These are phyloP conservation scores for Parambassis ranga DNA, from an alignment of 2,797 vertebrate genomes.

Conservation along the genomic window DNA sequence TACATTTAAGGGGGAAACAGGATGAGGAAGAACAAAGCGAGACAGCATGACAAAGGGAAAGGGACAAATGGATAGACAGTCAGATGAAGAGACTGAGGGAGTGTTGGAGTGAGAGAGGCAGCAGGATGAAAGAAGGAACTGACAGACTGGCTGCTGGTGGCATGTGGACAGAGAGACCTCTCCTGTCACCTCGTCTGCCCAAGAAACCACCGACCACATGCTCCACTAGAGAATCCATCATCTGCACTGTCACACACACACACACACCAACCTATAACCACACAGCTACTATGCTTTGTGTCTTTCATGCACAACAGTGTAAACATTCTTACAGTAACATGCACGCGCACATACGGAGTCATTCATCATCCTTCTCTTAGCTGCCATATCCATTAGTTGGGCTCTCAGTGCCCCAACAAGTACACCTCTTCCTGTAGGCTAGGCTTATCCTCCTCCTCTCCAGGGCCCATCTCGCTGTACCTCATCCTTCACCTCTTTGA, in stretches of 20 bases:
- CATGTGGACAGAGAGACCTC: conserved; percentile 56
- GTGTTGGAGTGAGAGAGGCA: conserved; percentile 14
- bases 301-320: conserved; percentile 46
- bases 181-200: conserved; percentile 58
- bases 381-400: conserved; percentile 75
- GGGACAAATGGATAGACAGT: conserved; percentile 2
- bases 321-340: conserved; percentile 47
- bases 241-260: conserved; percentile 37
- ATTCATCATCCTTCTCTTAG: conserved; percentile 70
- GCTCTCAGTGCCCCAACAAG: conserved; percentile 65
- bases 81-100: conserved; percentile 6
- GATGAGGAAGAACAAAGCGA: not conserved
- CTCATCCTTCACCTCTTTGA: conserved; percentile 52
- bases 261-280: not conserved
- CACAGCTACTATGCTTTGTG: conserved; percentile 25
- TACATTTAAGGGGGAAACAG: not conserved
- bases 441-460: conserved; percentile 55
- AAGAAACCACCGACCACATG: conserved; percentile 62
- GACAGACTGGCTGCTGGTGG: conserved; percentile 33
- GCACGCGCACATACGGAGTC: conserved; percentile 27
- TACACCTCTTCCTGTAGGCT: conserved; percentile 64
- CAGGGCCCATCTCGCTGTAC: conserved; percentile 21
- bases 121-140: conserved; percentile 18
- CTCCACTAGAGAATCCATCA: conserved; percentile 57
- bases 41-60: not conserved